Conservation (phyloP, 2,113 vertebrate species). For the Macquaria ambigua region DNA sequence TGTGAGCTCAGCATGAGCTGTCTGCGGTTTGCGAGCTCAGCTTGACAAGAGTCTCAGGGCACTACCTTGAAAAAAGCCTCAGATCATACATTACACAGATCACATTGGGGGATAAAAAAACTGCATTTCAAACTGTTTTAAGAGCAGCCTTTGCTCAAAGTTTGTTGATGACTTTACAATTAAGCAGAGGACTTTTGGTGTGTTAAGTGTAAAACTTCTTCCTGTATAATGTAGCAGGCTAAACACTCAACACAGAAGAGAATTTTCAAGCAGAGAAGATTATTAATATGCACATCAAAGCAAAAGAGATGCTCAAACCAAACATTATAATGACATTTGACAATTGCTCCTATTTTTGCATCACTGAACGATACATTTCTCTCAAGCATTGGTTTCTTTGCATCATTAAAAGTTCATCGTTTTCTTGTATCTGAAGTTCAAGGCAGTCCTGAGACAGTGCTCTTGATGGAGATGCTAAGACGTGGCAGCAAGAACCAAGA, state of each 20-base stretch:
- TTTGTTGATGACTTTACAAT: conserved; percentile 24
- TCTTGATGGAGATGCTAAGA: conserved; percentile 67
- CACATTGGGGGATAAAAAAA: conserved; percentile 16
- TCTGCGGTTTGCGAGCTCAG: conserved; percentile 56
- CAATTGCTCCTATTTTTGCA: conserved; percentile 20
- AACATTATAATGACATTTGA: conserved; percentile 45
- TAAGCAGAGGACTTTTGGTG: neutral
- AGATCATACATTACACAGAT: conserved; percentile 32
- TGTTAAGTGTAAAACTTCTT: neutral
- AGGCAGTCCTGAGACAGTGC: conserved; percentile 48
- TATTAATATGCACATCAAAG: conserved; percentile 53
- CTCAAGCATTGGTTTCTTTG: conserved; percentile 4
- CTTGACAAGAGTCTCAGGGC: conserved; percentile 54
- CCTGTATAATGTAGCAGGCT: neutral
- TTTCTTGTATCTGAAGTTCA: conserved; percentile 38
- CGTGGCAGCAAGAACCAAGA: conserved; percentile 65
- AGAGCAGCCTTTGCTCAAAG: neutral
- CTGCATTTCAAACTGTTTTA: neutral
- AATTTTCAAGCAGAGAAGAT: conserved; percentile 30
- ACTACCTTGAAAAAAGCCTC: conserved; percentile 47
- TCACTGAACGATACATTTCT: conserved; percentile 20
- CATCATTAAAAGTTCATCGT: conserved; percentile 21
- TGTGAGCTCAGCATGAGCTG: conserved; percentile 68
- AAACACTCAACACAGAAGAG: conserved; percentile 9
- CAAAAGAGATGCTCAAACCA: conserved; percentile 2